Evolutionary conservation across 2,797 vertebrate genomes (phyloP).

Genomic region (Argya squamiceps): DNA sequence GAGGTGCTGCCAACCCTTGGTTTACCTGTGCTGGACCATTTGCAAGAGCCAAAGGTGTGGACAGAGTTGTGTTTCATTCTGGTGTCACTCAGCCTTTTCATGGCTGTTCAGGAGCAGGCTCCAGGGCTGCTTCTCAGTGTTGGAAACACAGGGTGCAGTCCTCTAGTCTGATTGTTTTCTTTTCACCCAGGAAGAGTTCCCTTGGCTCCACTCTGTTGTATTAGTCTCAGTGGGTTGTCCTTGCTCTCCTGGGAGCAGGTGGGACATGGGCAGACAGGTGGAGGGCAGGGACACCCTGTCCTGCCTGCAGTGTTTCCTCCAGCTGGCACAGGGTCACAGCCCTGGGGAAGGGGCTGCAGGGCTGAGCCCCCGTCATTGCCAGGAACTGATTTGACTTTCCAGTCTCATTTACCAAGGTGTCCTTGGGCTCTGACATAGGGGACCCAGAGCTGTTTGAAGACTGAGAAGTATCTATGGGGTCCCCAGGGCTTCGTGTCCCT

Average conservation of each 20-base stretch:
- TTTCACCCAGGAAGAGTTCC: not conserved
- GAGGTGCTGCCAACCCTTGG: not conserved
- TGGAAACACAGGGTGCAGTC: not conserved
- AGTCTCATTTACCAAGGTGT: not conserved
- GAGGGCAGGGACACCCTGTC: not conserved
- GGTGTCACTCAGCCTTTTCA: not conserved
- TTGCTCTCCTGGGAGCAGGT: not conserved
- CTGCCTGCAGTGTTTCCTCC: not conserved
- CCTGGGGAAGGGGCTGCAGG: not conserved
- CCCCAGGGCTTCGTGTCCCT: constrained; percentile 73
- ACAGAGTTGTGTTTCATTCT: not conserved
- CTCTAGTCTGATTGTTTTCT: not conserved
- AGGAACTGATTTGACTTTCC: not conserved
- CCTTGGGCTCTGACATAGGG: not conserved
- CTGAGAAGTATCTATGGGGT: not conserved
- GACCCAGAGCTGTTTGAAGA: constrained; percentile 21
- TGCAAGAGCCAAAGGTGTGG: constrained; percentile 4
- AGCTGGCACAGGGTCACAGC: not conserved
- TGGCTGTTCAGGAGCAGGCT: not conserved
- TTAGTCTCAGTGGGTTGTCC: not conserved
- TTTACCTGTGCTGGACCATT: not conserved
- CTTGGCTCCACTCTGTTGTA: not conserved
- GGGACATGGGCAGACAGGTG: not conserved
- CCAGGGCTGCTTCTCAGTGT: not conserved
- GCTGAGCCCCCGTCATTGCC: not conserved